These are phyloP conservation scores for Loris lydekkerianus DNA, from an alignment of 2,797 vertebrate genomes.

Conservation along the genomic window DNA sequence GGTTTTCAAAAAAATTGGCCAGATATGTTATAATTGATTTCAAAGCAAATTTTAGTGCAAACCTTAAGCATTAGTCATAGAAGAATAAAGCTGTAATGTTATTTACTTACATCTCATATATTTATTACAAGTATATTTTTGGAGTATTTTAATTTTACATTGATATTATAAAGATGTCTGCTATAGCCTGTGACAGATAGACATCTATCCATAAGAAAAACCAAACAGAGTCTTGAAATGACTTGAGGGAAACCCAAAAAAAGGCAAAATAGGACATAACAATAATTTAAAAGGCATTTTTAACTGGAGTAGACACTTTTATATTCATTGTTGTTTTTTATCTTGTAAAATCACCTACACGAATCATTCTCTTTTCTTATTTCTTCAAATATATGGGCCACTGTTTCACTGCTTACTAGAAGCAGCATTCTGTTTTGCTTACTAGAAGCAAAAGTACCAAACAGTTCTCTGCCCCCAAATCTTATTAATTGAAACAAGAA, in stretches of 20 bases:
- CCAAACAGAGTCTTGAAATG: background rate
- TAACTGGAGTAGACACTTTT: background rate
- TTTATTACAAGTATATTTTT: background rate
- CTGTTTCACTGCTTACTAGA: background rate
- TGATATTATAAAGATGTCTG: background rate
- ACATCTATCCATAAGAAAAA: background rate
- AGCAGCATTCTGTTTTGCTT: background rate
- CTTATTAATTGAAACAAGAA: slow-evolving; percentile 23
- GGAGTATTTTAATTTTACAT: background rate
- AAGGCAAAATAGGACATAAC: background rate
- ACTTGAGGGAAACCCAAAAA: background rate
- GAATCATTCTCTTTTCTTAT: slow-evolving; percentile 4
- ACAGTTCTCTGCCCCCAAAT: background rate
- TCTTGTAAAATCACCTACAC: background rate
- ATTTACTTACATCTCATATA: background rate
- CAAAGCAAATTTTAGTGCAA: background rate
- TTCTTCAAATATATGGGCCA: background rate
- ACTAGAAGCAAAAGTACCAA: background rate
- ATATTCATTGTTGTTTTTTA: background rate
- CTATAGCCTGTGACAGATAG: background rate
- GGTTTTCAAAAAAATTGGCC: background rate
- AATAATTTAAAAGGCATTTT: background rate
- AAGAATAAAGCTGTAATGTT: background rate
- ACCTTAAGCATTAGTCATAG: background rate
- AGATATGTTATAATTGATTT: background rate